A percentile compares a stretch with the other conserved stretches of the same genome.
Evolutionary conservation across 37 sponge, comb jelly and placozoan genomes (phyloP).

Genomic region (Diacarnus erythraeanus): DNA sequence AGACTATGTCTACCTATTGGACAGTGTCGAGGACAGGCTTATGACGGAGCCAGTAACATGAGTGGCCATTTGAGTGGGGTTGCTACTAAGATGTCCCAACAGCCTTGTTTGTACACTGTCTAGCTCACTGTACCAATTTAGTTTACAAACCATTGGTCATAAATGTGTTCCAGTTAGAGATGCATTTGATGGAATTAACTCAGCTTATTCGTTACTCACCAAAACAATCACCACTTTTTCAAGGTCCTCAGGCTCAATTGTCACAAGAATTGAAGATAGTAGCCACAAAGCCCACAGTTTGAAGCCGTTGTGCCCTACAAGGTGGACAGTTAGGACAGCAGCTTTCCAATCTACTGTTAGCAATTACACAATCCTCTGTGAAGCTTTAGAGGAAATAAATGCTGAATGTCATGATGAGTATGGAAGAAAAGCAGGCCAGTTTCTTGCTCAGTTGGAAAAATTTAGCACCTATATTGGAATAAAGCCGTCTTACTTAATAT

Average conservation of each 20-base stretch:
- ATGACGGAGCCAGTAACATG: slow-evolving; percentile 68
- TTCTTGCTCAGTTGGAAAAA: slow-evolving; percentile 39
- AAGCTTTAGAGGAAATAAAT: slow-evolving; percentile 27
- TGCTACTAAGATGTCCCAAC: slow-evolving; percentile 11
- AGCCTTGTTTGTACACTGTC: too few relatives aligned
- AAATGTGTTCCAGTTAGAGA: slow-evolving; percentile 29
- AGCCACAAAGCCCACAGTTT: slow-evolving; percentile 40
- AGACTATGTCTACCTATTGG: slow-evolving; percentile 36
- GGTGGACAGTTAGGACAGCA: slow-evolving; percentile 39
- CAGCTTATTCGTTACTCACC: slow-evolving; percentile 46
- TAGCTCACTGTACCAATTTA: too few relatives aligned
- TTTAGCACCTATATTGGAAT: slow-evolving; percentile 69
- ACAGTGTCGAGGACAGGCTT: slow-evolving; percentile 57
- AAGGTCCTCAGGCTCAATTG: slow-evolving; percentile 15
- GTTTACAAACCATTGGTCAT: slow-evolving; percentile 16
- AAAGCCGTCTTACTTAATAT: slow-evolving; percentile 48
- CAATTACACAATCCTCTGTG: slow-evolving; percentile 34
- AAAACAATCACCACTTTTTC: slow-evolving; percentile 48
- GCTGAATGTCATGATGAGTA: slow-evolving; percentile 19
- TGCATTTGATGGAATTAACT: slow-evolving; percentile 37
- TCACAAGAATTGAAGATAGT: slow-evolving; percentile 19
- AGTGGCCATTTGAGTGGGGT: slow-evolving; percentile 43
- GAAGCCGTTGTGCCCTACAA: too few relatives aligned
- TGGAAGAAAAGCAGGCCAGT: slow-evolving; percentile 28
- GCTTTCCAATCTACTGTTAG: slow-evolving; percentile 47